These are phyloP conservation scores for Luscinia luscinia DNA, from an alignment of 2,797 vertebrate genomes.

Conservation along the genomic window DNA sequence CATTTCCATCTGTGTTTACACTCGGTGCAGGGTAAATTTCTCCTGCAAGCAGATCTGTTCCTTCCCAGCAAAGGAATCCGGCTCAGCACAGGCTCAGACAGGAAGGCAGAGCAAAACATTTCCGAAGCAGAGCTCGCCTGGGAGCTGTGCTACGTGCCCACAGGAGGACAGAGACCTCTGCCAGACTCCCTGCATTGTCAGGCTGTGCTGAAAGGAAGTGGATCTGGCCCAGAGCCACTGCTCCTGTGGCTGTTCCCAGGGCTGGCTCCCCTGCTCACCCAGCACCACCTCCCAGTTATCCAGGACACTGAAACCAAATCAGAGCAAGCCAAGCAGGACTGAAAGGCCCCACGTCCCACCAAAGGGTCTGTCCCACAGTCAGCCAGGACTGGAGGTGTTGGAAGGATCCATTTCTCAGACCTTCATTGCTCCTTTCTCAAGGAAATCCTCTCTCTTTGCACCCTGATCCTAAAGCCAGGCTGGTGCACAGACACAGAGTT, in stretches of 20 bases:
- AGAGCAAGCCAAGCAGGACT: not conserved
- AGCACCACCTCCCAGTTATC: not conserved
- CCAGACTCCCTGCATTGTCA: slow-evolving; percentile 20
- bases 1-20: slow-evolving; percentile 57
- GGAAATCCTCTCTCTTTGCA: not conserved
- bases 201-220: not conserved
- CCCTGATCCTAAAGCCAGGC: not conserved
- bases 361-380: not conserved
- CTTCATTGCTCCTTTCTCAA: not conserved
- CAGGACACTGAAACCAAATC: not conserved
- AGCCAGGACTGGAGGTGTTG: not conserved
- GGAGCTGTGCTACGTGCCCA: slow-evolving; percentile 19
- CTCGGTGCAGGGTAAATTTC: not conserved
- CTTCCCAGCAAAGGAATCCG: not conserved
- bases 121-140: not conserved
- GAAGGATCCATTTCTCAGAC: not conserved
- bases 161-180: not conserved
- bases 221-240: not conserved
- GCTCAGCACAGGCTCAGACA: not conserved
- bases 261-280: not conserved
- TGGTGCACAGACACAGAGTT: not conserved
- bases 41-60: slow-evolving; percentile 29
- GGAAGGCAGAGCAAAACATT: slow-evolving; percentile 39
- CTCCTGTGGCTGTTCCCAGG: not conserved
- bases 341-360: fast-evolving